Evolutionary conservation across 2,888 invertebrate species (phyloP).

Genomic region (Meganola albula): DNA sequence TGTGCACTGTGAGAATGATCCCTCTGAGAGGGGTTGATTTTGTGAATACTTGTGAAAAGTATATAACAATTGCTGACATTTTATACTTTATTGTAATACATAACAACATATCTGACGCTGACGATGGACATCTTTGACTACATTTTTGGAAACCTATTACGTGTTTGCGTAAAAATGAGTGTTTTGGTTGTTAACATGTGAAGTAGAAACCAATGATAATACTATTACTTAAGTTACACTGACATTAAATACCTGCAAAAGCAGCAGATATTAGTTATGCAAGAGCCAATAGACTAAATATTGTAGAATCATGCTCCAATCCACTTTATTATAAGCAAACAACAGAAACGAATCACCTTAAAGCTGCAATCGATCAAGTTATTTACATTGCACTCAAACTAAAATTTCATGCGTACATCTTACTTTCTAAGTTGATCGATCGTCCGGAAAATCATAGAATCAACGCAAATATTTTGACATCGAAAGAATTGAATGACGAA

Average conservation of each 20-base stretch:
- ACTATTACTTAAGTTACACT: no score
- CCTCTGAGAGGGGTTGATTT: conserved; percentile 49
- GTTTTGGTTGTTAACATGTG: no score
- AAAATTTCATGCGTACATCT: conserved; percentile 60
- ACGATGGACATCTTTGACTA: no score
- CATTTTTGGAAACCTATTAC: no score
- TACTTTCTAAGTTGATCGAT: conserved; percentile 65
- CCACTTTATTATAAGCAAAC: conserved; percentile 19
- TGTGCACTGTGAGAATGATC: conserved; percentile 66
- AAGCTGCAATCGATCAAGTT: conserved; percentile 25
- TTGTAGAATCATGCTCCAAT: conserved; percentile 13
- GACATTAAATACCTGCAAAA: no score
- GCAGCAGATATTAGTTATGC: no score
- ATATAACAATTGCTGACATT: no score
- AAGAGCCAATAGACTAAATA: conserved; percentile 6
- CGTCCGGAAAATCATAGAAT: conserved; percentile 64
- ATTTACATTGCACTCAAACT: conserved; percentile 50
- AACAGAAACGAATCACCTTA: conserved; percentile 26
- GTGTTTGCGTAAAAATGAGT: no score
- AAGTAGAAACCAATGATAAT: no score
- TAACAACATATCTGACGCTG: no score
- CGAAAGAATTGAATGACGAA: conserved; percentile 64
- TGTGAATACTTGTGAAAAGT: conserved; percentile 26
- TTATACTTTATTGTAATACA: no score
- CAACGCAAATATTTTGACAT: conserved; percentile 73